A percentile compares a stretch with the other conserved stretches of the same genome.
Evolutionary conservation across 2,888 invertebrate genomes (phyloP).

Genomic region (Phalangium opilio): DNA sequence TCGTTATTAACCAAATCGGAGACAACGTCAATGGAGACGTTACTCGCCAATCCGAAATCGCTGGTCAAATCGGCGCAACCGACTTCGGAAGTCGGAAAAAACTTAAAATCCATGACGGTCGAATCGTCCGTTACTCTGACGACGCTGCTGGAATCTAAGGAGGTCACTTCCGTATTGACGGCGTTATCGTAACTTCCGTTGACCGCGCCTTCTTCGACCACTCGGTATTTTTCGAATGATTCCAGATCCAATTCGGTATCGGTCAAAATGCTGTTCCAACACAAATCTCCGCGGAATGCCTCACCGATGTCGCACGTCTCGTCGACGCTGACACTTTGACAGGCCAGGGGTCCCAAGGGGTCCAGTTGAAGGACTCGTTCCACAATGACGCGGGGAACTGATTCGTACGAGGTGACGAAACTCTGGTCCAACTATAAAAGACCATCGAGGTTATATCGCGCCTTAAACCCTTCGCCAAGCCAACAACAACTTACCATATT

Average conservation of each 20-base stretch:
- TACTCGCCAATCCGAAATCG: too few relatives aligned
- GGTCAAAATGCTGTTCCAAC: constrained; percentile 20
- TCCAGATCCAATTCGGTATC: constrained; percentile 20
- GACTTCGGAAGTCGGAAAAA: too few relatives aligned
- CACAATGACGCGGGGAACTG: background rate
- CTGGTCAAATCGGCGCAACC: too few relatives aligned
- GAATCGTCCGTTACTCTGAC: too few relatives aligned
- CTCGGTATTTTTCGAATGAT: constrained; percentile 15
- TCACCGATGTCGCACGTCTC: background rate
- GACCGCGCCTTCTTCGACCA: too few relatives aligned
- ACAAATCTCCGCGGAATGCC: constrained; percentile 12
- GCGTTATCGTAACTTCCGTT: constrained; percentile 5
- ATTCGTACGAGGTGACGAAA: background rate
- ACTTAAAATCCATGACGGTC: too few relatives aligned
- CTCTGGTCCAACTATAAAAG: too few relatives aligned
- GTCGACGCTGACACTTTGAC: background rate
- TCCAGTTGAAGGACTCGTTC: background rate
- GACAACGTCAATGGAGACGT: too few relatives aligned
- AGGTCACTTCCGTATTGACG: constrained; percentile 8
- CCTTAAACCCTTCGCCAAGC: too few relatives aligned
- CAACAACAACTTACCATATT: too few relatives aligned
- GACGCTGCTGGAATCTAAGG: background rate
- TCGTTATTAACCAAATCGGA: too few relatives aligned
- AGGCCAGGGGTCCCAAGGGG: background rate
- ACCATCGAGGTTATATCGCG: too few relatives aligned